phyloP scores from a whole-genome alignment of 2,888 invertebrate genomes.

The Tenodera sinensis region DNA sequence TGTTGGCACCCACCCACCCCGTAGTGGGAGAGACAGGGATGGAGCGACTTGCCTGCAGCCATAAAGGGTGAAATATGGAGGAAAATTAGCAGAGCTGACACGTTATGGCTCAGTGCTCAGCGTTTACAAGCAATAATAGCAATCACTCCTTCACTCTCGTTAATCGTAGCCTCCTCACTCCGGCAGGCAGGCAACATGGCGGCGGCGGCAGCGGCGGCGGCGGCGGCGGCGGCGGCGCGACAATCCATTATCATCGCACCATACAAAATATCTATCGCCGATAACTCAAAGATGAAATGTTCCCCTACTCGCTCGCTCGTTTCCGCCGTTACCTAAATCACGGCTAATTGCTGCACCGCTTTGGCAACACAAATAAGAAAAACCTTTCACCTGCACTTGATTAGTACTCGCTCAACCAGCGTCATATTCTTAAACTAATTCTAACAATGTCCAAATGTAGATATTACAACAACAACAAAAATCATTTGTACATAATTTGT shows the following conservation, averaged over 20 bases:
- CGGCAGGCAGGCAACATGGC: not conserved
- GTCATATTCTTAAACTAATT: too few species aligned
- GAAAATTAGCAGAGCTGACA: conserved; percentile 16
- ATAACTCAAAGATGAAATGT: not conserved
- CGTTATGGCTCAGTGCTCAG: conserved; percentile 4
- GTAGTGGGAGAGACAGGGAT: not conserved
- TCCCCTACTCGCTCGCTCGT: too few species aligned
- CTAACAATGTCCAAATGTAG: too few species aligned
- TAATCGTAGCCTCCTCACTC: conserved; percentile 7
- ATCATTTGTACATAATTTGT: too few species aligned
- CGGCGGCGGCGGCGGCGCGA: not conserved
- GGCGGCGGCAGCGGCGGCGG: too few species aligned
- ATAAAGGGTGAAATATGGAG: conserved; percentile 14
- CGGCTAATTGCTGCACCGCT: not conserved
- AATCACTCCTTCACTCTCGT: conserved; percentile 6
- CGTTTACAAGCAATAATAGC: conserved; percentile 20
- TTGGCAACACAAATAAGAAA: not conserved
- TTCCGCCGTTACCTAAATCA: not conserved
- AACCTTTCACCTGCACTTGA: not conserved
- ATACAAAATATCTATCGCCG: too few species aligned
- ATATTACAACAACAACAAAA: too few species aligned
- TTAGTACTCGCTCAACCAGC: too few species aligned
- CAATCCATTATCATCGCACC: not conserved
- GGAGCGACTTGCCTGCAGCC: not conserved
- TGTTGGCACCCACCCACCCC: too few species aligned